Evolutionary conservation across 2,797 vertebrate genomes (phyloP).

Genomic region (Centropyge bicolor): DNA sequence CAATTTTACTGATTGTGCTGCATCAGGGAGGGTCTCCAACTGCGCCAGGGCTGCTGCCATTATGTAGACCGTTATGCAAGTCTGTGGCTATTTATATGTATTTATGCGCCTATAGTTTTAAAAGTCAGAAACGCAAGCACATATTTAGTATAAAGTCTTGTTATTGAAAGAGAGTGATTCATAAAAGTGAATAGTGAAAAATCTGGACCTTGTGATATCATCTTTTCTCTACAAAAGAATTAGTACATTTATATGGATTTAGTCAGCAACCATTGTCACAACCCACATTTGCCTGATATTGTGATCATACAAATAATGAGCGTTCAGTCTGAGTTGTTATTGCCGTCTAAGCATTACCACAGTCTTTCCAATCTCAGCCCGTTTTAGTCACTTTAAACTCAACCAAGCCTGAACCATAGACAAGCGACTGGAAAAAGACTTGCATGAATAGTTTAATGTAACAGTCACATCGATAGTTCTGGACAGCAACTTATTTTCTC

Average conservation of each 20-base stretch:
- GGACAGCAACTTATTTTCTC: too few species aligned
- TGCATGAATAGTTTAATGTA: background rate
- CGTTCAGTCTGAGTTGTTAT: background rate
- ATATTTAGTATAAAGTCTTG: background rate
- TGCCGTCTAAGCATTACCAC: too few species aligned
- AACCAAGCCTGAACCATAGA: background rate
- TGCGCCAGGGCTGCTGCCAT: slow-evolving; percentile 3
- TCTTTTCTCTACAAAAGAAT: too few species aligned
- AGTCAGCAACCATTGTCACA: too few species aligned
- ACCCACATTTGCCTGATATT: background rate
- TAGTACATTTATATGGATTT: too few species aligned
- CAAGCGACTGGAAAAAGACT: too few species aligned
- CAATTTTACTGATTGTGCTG: background rate
- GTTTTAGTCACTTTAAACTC: background rate
- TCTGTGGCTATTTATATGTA: slow-evolving; percentile 8
- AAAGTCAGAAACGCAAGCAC: background rate
- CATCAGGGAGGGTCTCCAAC: background rate
- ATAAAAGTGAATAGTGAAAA: background rate
- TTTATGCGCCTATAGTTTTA: too few species aligned
- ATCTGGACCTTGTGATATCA: too few species aligned
- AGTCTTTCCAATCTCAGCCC: background rate
- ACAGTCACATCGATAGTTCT: background rate
- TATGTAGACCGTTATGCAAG: background rate
- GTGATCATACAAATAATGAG: background rate
- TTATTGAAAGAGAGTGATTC: background rate